Conservation (phyloP, 2,113 vertebrate species). For the Speoplatyrhinus poulsoni region DNA sequence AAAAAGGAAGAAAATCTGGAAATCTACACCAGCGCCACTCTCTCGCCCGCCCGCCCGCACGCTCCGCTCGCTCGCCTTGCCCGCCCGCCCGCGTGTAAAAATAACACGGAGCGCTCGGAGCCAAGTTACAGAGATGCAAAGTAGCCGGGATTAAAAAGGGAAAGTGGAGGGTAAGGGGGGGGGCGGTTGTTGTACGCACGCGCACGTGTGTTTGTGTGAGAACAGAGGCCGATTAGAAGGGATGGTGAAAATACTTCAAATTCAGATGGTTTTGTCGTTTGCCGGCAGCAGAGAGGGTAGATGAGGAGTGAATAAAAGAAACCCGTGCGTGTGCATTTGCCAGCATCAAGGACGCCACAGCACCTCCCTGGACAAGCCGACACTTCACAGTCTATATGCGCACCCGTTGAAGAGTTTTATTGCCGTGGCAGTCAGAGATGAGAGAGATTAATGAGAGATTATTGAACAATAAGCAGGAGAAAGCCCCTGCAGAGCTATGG, state of each 20-base stretch:
- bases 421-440: constrained; percentile 24
- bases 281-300: constrained; percentile 45
- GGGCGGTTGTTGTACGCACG: background rate
- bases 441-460: constrained; percentile 32
- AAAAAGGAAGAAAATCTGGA: constrained; percentile 88
- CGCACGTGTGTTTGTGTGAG: constrained; percentile 10
- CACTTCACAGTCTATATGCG: constrained; percentile 10
- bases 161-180: constrained; percentile 4
- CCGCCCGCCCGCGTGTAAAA: constrained; percentile 86
- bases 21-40: constrained; percentile 87
- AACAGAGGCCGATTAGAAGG: constrained; percentile 54
- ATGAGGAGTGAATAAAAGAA: constrained; percentile 43
- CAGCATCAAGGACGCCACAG: background rate
- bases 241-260: constrained; percentile 22
- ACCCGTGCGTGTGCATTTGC: constrained; percentile 11
- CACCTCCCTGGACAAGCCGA: no score
- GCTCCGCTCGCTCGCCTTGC: constrained; percentile 68
- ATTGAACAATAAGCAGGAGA: constrained; percentile 35
- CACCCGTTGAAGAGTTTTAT: constrained; percentile 22
- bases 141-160: constrained; percentile 74
- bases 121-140: constrained; percentile 89
- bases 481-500: constrained; percentile 35
- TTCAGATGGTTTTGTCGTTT: constrained; percentile 59
- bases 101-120: constrained; percentile 89
- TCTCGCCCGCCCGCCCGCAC: constrained; percentile 2